Base-by-base conservation (phyloP, 2,797 vertebrate species). In the Sphaeramia orbicularis region DNA sequence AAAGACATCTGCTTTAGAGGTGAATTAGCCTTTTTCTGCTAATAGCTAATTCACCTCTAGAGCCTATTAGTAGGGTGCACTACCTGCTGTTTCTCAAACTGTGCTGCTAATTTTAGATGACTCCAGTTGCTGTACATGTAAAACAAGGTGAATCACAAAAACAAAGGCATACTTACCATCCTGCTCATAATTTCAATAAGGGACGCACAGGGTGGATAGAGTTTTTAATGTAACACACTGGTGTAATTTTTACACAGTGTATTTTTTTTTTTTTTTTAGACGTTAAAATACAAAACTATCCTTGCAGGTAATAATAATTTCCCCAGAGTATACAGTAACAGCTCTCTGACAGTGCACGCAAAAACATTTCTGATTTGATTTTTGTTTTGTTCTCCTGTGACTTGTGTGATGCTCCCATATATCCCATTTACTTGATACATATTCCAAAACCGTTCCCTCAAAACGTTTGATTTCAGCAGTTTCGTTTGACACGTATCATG, bases 1-100 rank as follows among this genome's bases (percentile, higher is more conserved):
- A 55, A 55, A 55, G 36, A 14, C 51, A 91, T 86, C 85, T 70
- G 76, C 87, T 89, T 82, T 87, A 66, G 88, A 92, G 90, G 91
- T 91, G 88, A 93, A 91, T 89, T 91, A 89, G 85, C 87, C 85
- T 88, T 91, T 90, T 89, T 84, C 83, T 81, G 68, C 38, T 87
- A 91, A 90, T 85, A 74, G 84, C 81, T 80, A 81, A 90, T 89
- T 93, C 89, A 88, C 91, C 90, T 91, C 87, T 74, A 88, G 85
- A 90, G 62, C 87, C 18, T 54, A 54, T 54, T 91, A 91, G 86
- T 32, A 57, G 73, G 75, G 64, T 66, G 84, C 72, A 44, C 86
- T 80, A 70, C 88, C 88, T 90, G 89, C 90, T 92, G 91, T 87
- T 88, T 87, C 67, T 80, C 89, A 91, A 86, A 89, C 83, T 58